Percentiles rank a stretch among this genome's conserved stretches.
phyloP scores from a whole-genome alignment of 2,113 vertebrate genomes.

The Pollachius pollachius region DNA sequence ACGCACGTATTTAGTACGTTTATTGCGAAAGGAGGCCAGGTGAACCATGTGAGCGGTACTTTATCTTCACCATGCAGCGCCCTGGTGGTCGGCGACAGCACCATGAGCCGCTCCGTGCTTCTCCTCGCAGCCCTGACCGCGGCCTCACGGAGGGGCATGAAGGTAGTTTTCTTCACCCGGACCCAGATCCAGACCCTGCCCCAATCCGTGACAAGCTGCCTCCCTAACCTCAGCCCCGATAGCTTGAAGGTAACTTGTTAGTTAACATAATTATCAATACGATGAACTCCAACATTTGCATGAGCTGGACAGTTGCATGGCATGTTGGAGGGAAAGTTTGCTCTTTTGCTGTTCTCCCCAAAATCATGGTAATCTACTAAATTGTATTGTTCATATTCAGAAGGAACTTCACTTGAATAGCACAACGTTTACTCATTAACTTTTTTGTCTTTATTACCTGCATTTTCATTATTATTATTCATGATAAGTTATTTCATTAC shows the following conservation, averaged over 20 bases:
- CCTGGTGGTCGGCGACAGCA: constrained; percentile 60
- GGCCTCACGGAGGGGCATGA: constrained; percentile 56
- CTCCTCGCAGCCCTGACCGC: constrained; percentile 70
- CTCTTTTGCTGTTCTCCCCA: no score
- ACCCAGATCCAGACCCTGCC: constrained; percentile 69
- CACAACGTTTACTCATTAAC: no score
- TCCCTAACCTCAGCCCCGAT: constrained; percentile 54
- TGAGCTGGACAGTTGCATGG: no score
- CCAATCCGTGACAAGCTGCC: constrained; percentile 45
- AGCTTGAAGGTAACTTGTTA: constrained; percentile 63
- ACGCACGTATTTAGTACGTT: constrained; percentile 57
- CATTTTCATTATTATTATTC: no score
- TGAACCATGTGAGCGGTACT: no score
- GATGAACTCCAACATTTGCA: background rate
- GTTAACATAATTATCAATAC: background rate
- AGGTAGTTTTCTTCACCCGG: constrained; percentile 67
- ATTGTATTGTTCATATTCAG: no score
- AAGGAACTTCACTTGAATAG: no score
- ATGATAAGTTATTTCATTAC: no score
- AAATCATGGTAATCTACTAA: no score
- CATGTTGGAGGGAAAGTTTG: no score
- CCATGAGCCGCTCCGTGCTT: constrained; percentile 58
- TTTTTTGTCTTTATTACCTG: no score
- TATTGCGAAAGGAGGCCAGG: constrained; percentile 12
- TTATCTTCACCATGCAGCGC: constrained; percentile 17